Evolutionary conservation across 2,797 vertebrate genomes (phyloP).

Genomic region (Morus bassanus): DNA sequence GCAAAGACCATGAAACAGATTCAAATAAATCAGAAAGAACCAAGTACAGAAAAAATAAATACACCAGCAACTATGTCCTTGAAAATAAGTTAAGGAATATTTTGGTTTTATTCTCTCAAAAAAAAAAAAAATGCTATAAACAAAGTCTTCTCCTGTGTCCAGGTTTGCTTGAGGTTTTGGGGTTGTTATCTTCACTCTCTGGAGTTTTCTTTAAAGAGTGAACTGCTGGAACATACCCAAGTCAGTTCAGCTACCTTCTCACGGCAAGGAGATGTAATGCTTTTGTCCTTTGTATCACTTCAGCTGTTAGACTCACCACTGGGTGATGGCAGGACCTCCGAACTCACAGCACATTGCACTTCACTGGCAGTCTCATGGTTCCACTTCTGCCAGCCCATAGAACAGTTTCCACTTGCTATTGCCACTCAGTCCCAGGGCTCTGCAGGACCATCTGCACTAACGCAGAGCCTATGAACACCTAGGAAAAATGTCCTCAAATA

Average conservation of each 20-base stretch:
- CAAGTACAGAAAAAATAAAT: neutral
- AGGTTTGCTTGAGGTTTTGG: neutral
- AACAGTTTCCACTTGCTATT: neutral
- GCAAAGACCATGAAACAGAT: neutral
- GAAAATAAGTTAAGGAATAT: neutral
- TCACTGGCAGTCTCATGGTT: neutral
- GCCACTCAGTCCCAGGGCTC: neutral
- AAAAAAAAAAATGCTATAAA: neutral
- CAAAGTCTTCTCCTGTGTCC: neutral
- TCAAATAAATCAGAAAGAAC: neutral
- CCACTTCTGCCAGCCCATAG: neutral
- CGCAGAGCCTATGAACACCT: neutral
- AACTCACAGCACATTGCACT: neutral
- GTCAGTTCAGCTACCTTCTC: neutral
- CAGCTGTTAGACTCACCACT: neutral
- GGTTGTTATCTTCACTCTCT: neutral
- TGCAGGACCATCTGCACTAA: neutral
- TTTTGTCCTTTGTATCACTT: neutral
- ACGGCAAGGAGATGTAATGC: neutral
- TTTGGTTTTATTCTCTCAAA: neutral
- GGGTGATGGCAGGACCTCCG: neutral
- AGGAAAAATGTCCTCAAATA: neutral
- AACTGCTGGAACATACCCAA: neutral
- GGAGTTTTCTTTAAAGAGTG: neutral
- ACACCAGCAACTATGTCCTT: neutral